Percentiles rank a stretch among this genome's conserved stretches.
Conservation (phyloP, 2,113 vertebrate genomes). For the Atlantisia rogersi region DNA sequence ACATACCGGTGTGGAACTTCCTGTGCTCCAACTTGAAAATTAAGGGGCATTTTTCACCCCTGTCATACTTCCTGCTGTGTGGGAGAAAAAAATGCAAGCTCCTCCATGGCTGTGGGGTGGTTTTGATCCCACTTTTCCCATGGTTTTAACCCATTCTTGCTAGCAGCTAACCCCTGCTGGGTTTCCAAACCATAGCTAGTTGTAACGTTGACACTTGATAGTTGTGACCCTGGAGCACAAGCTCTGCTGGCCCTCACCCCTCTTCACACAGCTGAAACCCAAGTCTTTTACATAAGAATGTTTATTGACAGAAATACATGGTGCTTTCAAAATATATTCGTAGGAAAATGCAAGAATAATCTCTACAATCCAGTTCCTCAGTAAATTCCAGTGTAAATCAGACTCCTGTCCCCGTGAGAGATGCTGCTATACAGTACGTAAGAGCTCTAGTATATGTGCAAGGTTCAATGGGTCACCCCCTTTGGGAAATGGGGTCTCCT, state of each 20-base stretch:
- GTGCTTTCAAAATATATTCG: constrained; percentile 81
- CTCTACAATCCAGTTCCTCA: constrained; percentile 78
- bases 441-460: constrained; percentile 29
- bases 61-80: background rate
- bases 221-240: background rate
- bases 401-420: constrained; percentile 80
- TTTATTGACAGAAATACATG: constrained; percentile 80
- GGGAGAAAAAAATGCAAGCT: background rate
- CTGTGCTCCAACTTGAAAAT: background rate
- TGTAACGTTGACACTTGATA: background rate
- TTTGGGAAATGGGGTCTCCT: background rate
- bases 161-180: background rate
- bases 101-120: background rate
- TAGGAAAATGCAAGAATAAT: constrained; percentile 83
- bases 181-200: background rate
- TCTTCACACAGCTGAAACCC: background rate
- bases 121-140: background rate
- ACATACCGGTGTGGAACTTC: no score
- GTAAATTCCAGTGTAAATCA: constrained; percentile 84
- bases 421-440: constrained; percentile 32
- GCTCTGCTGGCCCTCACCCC: no score
- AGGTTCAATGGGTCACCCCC: background rate
- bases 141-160: background rate
- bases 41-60: background rate
- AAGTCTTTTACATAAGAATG: constrained; percentile 58